Base-by-base conservation (phyloP, 37 sponge, comb jelly and placozoan genomes). In the Beroe forskalii region DNA sequence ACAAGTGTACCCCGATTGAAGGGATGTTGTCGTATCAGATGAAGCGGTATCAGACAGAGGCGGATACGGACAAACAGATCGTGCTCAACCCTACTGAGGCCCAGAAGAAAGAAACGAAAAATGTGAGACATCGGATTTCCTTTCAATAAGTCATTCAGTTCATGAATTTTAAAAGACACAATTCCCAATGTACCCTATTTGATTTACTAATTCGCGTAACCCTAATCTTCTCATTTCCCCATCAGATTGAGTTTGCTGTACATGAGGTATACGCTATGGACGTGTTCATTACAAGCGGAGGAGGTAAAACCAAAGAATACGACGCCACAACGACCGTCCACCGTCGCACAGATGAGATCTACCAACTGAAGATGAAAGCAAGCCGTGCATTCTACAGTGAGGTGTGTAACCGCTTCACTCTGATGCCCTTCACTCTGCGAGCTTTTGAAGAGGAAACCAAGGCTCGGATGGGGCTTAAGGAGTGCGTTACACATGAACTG, bases 391-490 rank as follows among this genome's bases (percentile, higher is more conserved):
- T 97, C 83, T 97, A 63, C 90, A 97, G 96, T 92, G 97, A 97
- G 27, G 94, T 97, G 9, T 62, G 91, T 39, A 90, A 80, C 62
- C 94, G 93, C 89, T 97, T 95, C 89, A 92, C 95, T 22, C 62
- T 76, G 30, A 90, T 90, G 90, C 90, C 90, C 62, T 90, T 92
- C 67, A 67, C 89, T 4, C 67, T 92, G 89, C 93, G 95, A 89
- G 92, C 97, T n/a, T 95, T 93, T 95, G 99, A 99, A 62, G 99
- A 99, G 40, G 95, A 96, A 76, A 92, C 92, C 0, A 99, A 94
- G 80, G 99, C 99, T 0, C 90, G 95, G 37, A 95, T 99, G 95
- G 99, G 96, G 37, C 92, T 99, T 20, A 93, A 94, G 36, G 99
- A 99, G 91, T 99, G 99, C 90, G 83, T 95, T 24, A 99, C 92